Conservation (phyloP, 2,113 vertebrate species). For the Menura novaehollandiae region DNA sequence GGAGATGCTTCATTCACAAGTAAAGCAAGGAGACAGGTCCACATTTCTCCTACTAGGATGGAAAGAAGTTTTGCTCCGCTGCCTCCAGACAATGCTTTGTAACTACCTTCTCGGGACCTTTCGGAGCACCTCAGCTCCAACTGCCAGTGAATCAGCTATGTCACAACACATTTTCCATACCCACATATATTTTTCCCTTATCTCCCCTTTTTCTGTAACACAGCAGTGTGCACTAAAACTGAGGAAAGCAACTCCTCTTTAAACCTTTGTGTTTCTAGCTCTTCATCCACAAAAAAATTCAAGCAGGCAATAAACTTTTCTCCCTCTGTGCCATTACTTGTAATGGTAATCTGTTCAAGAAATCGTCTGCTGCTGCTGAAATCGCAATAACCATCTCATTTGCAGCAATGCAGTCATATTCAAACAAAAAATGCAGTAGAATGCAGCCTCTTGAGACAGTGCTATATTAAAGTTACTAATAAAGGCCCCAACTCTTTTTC, state of each 20-base stretch:
- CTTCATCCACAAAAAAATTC: neutral
- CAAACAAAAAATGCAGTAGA: constrained; percentile 21
- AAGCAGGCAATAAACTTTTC: constrained; percentile 20
- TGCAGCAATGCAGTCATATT: constrained; percentile 23
- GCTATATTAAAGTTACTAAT: neutral
- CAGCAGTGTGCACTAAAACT: neutral
- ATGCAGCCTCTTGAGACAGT: constrained; percentile 3
- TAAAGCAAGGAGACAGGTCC: neutral
- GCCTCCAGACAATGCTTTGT: neutral
- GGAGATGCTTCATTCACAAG: neutral
- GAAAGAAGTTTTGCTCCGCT: neutral
- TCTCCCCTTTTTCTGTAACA: neutral
- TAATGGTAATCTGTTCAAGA: constrained; percentile 45
- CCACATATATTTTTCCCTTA: neutral
- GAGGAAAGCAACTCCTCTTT: constrained; percentile 27
- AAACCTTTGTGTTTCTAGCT: neutral
- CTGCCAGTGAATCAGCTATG: neutral
- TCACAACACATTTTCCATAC: neutral
- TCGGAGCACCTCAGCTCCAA: neutral
- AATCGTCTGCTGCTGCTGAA: constrained; percentile 37
- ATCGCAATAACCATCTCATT: constrained; percentile 6
- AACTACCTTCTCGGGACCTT: neutral
- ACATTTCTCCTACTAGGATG: neutral
- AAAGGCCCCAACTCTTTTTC: neutral
- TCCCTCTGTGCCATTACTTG: neutral